Evolutionary conservation across 2,113 vertebrate species (phyloP), one percentile per base, ranked within the genome.

Genomic region (Caranx melampygus): DNA sequence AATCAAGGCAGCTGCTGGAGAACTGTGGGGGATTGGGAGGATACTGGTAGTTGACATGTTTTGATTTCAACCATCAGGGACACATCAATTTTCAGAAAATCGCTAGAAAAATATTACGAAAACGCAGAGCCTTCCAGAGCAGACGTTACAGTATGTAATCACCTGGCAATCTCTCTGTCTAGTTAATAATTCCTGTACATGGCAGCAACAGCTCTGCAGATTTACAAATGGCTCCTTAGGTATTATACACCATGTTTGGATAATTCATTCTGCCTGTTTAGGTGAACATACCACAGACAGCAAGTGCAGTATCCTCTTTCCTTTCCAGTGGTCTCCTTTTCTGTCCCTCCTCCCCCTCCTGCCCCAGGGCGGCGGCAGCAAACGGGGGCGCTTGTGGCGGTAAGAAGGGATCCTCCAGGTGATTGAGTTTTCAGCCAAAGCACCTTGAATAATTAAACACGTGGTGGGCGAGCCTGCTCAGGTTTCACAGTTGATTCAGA

Each of bases 361-460:
- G 37, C 8, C 7, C 1, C 3, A 8, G 69, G 55, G 34, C 54
- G 14, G 21, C 58, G 51, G 80, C 20, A 33, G 42, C 44, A 57
- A 78, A 77, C 8, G 44, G 85, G 75, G 65, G 77, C 20, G 59
- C 67, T 77, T 44, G 55, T 59, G 57, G 76, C 70, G 67, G 85
- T 71, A 59, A 75, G 64, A 71, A 79, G 72, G 78, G 88, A 92
- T 91, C 88, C 88, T 87, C 88, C 87, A 92, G 91, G 89, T 81
- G 91, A 92, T 93, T 82, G 69, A 63, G 90, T 94, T 94, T 94
- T 92, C 89, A 89, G 90, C 91, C 92, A 92, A 93, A 92, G 91
- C 90, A 85, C 83, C 86, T 88, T 95, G 85, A 94, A 95, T 94
- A 94, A 95, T 95, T 94, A 76, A 94, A 82, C 54, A 71, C 31